Evolutionary conservation across 2,113 vertebrate species (phyloP).

Genomic region (Pelvicachromis taeniatus): DNA sequence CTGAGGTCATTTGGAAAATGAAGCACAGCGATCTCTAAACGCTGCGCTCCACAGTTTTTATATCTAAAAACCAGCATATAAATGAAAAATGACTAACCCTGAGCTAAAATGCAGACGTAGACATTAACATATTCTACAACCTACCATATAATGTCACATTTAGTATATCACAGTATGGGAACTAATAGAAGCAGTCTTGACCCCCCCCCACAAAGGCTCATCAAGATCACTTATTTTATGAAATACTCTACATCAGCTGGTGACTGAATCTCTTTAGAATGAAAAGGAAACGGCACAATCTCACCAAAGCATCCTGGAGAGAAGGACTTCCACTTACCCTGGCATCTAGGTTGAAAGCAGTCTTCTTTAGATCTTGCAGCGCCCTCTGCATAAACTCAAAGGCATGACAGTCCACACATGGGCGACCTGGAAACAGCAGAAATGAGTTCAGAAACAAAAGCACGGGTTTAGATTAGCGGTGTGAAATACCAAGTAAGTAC

Average conservation of each 20-base stretch:
- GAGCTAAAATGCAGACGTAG: not conserved
- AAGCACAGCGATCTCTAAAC: not conserved
- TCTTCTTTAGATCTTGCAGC: conserved; percentile 91
- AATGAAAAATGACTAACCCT: not conserved
- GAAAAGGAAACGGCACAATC: not conserved
- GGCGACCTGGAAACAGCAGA: conserved; percentile 76
- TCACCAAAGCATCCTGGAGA: not conserved
- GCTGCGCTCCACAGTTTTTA: not conserved
- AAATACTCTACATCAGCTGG: not conserved
- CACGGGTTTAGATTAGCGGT: not conserved
- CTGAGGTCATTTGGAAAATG: not conserved
- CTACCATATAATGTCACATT: not conserved
- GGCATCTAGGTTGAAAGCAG: conserved; percentile 85
- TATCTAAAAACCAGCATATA: not conserved
- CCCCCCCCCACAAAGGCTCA: not conserved
- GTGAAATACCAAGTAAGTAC: not conserved
- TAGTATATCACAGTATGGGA: not conserved
- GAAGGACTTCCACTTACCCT: conserved; percentile 72
- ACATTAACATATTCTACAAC: not conserved
- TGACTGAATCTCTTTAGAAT: not conserved
- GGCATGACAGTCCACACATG: conserved; percentile 94
- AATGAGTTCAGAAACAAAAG: not conserved
- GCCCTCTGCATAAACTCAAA: conserved; percentile 99
- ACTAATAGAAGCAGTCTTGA: not conserved
- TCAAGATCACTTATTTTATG: not conserved